These are phyloP conservation scores for Sepiola atlantica DNA, from an alignment of 2,888 invertebrate genomes.

Conservation along the genomic window DNA sequence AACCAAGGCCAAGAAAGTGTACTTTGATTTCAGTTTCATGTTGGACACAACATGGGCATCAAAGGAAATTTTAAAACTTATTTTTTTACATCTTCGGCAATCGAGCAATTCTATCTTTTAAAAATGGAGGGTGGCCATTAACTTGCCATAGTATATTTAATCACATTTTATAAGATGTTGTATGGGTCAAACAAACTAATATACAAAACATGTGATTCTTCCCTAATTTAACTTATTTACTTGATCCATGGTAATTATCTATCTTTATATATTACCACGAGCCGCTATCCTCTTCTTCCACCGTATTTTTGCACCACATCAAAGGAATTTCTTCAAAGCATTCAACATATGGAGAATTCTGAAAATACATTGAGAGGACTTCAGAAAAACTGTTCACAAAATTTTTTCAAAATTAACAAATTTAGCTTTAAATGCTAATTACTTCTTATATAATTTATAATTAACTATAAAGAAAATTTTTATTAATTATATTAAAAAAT, in stretches of 20 bases:
- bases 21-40: too few species aligned
- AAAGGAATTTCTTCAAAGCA: neutral
- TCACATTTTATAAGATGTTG: too few species aligned
- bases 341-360: neutral
- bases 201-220: too few species aligned
- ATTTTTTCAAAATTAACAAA: neutral
- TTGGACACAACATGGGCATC: too few species aligned
- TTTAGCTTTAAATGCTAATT: neutral
- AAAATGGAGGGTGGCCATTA: too few species aligned
- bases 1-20: too few species aligned
- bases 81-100: too few species aligned
- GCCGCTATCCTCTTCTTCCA: neutral
- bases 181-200: too few species aligned
- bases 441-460: neutral
- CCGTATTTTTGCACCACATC: neutral
- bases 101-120: too few species aligned
- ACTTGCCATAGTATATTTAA: too few species aligned
- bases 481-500: neutral
- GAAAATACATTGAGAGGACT: conserved; percentile 42
- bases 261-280: conserved; percentile 19
- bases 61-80: too few species aligned
- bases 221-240: too few species aligned
- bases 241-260: neutral
- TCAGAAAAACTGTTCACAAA: conserved; percentile 16
- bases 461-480: neutral